Evolutionary conservation across 2,797 vertebrate species (phyloP).

Genomic region (Psittacula echo): DNA sequence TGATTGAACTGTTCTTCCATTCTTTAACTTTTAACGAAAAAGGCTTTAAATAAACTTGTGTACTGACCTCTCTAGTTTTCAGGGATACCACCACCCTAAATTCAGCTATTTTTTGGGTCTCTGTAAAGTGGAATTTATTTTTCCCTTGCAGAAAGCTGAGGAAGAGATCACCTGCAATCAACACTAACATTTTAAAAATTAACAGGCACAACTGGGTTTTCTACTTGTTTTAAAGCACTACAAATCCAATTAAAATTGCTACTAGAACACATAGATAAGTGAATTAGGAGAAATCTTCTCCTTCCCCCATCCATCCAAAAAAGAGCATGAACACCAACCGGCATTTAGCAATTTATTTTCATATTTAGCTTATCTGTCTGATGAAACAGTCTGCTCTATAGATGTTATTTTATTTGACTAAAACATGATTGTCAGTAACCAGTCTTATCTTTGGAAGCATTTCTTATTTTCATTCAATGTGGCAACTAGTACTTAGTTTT

Average conservation of each 20-base stretch:
- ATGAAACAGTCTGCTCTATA: conserved; percentile 34
- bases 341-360: conserved; percentile 14
- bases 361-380: conserved; percentile 23
- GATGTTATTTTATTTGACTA: conserved; percentile 7
- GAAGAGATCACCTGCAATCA: background rate
- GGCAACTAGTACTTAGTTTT: background rate
- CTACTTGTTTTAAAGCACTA: background rate
- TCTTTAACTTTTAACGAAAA: background rate
- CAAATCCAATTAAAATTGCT: background rate
- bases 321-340: conserved; percentile 26
- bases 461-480: background rate
- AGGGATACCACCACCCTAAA: background rate
- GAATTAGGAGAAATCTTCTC: background rate
- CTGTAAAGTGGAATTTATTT: background rate
- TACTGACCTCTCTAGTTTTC: background rate
- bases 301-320: background rate
- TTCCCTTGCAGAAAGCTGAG: background rate
- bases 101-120: background rate
- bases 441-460: background rate
- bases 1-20: background rate
- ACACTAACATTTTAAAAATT: background rate
- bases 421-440: background rate
- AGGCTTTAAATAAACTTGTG: background rate
- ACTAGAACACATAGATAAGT: background rate
- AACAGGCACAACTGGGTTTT: background rate